Evolutionary conservation across 1,140 invertebrate species (phyloP).

Genomic region (Polyergus mexicanus): DNA sequence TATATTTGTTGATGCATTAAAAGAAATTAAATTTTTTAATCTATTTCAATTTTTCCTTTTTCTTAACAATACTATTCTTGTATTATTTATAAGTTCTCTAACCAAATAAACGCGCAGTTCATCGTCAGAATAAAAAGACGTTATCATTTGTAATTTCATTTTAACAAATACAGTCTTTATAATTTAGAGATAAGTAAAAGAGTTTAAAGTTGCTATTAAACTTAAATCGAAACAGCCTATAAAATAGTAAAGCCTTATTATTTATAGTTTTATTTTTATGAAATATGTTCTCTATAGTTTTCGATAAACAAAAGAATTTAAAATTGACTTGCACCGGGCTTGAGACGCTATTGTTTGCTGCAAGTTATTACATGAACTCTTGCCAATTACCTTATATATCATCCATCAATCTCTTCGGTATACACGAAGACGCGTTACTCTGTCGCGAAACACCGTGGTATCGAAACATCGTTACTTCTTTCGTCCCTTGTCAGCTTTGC

Average conservation of each 20-base stretch:
- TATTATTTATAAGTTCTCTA: neutral
- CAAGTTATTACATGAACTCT: conserved; percentile 1
- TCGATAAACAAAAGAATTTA: neutral
- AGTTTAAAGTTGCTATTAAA: neutral
- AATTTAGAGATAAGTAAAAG: conserved; percentile 5
- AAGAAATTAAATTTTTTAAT: neutral
- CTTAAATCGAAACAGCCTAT: neutral
- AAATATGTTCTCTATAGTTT: neutral
- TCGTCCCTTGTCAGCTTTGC: neutral
- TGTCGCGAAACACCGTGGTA: neutral
- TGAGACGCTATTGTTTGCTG: neutral
- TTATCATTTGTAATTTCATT: neutral
- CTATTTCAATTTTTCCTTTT: neutral
- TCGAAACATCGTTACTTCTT: conserved; percentile 38
- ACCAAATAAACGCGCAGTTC: neutral
- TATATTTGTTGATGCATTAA: neutral
- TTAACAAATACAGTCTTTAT: neutral
- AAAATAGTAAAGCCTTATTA: neutral
- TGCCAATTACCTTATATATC: conserved; percentile 33
- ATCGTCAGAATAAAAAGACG: neutral
- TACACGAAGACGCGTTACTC: conserved; percentile 15
- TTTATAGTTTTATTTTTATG: neutral
- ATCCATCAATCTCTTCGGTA: conserved; percentile 24
- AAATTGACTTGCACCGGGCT: neutral
- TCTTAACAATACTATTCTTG: neutral